Conservation (phyloP, 2,888 invertebrate genomes). For the Drosophila quasianomalipes region DNA sequence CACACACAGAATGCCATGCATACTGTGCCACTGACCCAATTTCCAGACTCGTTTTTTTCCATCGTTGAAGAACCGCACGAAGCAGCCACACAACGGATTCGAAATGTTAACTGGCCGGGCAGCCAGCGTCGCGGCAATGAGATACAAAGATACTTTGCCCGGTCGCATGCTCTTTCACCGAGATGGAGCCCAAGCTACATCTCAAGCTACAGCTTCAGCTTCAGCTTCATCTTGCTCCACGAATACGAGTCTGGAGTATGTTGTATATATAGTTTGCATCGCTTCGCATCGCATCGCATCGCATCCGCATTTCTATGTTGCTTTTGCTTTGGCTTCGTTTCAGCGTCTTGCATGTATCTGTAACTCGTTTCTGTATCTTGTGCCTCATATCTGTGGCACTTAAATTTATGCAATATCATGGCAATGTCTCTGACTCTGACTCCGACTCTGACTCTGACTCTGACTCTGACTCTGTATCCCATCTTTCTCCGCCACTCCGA, state of each 20-base stretch:
- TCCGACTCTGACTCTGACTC: not conserved
- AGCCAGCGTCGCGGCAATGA: constrained; percentile 46
- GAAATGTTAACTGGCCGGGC: constrained; percentile 63
- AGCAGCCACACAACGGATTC: constrained; percentile 64
- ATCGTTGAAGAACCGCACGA: constrained; percentile 53
- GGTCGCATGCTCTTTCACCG: constrained; percentile 74
- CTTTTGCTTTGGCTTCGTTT: constrained; percentile 51
- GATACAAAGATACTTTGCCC: constrained; percentile 71
- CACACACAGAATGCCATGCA: constrained; percentile 68
- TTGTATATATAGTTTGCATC: constrained; percentile 55
- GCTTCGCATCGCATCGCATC: constrained; percentile 62
- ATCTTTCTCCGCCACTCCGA: not conserved
- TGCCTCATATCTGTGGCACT: constrained; percentile 75
- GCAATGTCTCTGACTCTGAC: constrained; percentile 40
- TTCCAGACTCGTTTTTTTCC: constrained; percentile 73
- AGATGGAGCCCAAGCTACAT: constrained; percentile 27
- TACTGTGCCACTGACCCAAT: constrained; percentile 81
- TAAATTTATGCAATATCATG: constrained; percentile 81
- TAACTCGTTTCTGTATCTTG: constrained; percentile 78
- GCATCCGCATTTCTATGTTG: constrained; percentile 78
- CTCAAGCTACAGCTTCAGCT: constrained; percentile 6
- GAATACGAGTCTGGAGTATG: constrained; percentile 41
- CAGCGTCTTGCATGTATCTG: constrained; percentile 65
- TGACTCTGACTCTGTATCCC: not conserved
- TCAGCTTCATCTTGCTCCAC: constrained; percentile 30